Conservation (phyloP, 2,113 vertebrate species). For the Corythoichthys intestinalis region DNA sequence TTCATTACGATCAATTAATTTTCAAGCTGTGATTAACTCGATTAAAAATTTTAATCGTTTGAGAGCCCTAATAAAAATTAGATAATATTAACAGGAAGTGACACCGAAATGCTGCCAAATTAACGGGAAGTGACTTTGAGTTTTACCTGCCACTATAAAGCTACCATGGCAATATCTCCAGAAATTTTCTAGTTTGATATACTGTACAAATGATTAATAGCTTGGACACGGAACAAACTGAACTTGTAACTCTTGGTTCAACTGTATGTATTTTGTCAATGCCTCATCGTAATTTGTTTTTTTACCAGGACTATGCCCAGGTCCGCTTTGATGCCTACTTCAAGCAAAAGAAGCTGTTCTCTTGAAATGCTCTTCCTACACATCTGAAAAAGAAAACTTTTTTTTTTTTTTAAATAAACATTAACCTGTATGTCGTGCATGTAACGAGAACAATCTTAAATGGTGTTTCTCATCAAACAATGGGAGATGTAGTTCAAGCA, state of each 20-base stretch:
- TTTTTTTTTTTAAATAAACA: not conserved
- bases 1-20: no score
- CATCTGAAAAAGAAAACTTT: not conserved
- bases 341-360: conserved; percentile 71
- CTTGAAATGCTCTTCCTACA: conserved; percentile 31
- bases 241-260: not conserved
- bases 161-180: no score
- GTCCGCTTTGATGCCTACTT: conserved; percentile 85
- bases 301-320: conserved; percentile 82
- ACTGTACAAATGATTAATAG: no score
- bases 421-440: not conserved
- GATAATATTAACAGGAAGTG: no score
- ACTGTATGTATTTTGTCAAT: not conserved
- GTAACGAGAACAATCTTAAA: not conserved
- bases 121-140: no score
- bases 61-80: no score
- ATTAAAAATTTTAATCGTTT: no score
- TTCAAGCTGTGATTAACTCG: no score
- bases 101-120: no score
- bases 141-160: no score
- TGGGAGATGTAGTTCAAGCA: not conserved
- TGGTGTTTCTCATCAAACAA: not conserved
- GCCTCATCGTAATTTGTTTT: not conserved
- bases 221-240: no score
- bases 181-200: no score